phyloP scores from a whole-genome alignment of 2,888 invertebrate genomes.

The Pachycephus smyrnensis region DNA sequence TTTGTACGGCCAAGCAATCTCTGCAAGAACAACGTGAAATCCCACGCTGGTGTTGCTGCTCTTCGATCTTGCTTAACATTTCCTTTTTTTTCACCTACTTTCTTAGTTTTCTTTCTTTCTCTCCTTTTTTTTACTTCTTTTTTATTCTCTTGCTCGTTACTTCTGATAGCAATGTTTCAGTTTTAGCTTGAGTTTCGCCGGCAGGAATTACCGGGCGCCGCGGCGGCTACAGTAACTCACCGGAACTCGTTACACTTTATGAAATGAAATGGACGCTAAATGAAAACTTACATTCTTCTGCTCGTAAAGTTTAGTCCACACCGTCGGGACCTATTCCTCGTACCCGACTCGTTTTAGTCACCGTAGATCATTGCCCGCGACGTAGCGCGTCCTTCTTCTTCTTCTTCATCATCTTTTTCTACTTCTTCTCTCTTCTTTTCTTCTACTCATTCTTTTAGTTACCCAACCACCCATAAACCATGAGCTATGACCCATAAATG shows the following conservation, averaged over 20 bases:
- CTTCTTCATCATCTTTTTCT: constrained; percentile 10
- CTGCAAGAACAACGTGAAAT: neutral
- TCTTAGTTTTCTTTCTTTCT: too few species aligned
- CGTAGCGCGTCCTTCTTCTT: neutral
- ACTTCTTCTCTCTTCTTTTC: constrained; percentile 4
- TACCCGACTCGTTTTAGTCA: constrained; percentile 3
- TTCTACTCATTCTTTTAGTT: neutral
- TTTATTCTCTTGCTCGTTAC: constrained; percentile 11
- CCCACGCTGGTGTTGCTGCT: too few species aligned
- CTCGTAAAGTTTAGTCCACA: constrained; percentile 30
- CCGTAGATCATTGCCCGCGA: constrained; percentile 9
- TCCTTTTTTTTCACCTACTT: too few species aligned
- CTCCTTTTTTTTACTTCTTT: too few species aligned
- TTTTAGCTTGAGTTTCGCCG: constrained; percentile 8
- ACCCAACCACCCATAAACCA: neutral
- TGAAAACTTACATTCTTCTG: constrained; percentile 41
- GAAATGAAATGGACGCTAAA: constrained; percentile 43
- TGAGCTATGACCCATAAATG: neutral
- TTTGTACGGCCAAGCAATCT: neutral
- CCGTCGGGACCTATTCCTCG: neutral
- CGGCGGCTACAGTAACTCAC: constrained; percentile 24
- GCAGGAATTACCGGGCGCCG: constrained; percentile 16
- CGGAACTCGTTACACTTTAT: constrained; percentile 41
- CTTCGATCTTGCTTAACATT: too few species aligned
- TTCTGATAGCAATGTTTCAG: constrained; percentile 13